Base-by-base conservation (phyloP, 2,113 vertebrate species). In the Nyctibius bracteatus region DNA sequence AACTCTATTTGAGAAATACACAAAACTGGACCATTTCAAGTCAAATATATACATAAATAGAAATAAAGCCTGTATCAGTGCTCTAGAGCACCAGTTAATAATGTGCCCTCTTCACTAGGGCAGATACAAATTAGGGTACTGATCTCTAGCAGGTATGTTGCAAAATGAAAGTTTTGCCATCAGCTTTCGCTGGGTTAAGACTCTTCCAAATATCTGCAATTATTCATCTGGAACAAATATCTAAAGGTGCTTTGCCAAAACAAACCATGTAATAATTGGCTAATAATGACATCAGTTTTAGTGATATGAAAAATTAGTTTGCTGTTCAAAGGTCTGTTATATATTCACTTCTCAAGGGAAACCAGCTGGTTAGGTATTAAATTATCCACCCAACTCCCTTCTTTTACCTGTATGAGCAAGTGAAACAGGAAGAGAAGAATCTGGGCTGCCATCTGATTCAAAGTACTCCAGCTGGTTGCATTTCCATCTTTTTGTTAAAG, bases 281-380 rank as follows among this genome's bases (percentile, higher is more conserved):
- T 70, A 68, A 89, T 72, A 80, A 67, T 25, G 27, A 84, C 80
- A 88, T 75, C 78, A 11, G 14, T 55, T 90, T 72, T 79, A 88
- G 70, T 44, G 46, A 68, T 47, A 58, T 8, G 23, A 66, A 47
- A 75, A 71, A 72, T 35, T 2, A 35, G 74, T 62, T 77, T 71
- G 63, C 49, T 61, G 35, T 72, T 92, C 74, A 72, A 59, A 93
- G 49, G 39, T 66, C 70, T 65, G 23, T 19, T 72, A 19, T 63
- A 13, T 20, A 55, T 15, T 55, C 35, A 35, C 12, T 55, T 75
- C 44, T 82, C 35, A 75, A 31, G 39, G 28, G 28, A 81, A 89
- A 70, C 2, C 51, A 61, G 39, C 75, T 68, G 63, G 24, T 81
- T 66, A 70, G 46, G 75, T 52, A 23, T 90, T 55, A 58, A 75